phyloP scores from a whole-genome alignment of 2,888 invertebrate species.

The Cremastinae sp. region DNA sequence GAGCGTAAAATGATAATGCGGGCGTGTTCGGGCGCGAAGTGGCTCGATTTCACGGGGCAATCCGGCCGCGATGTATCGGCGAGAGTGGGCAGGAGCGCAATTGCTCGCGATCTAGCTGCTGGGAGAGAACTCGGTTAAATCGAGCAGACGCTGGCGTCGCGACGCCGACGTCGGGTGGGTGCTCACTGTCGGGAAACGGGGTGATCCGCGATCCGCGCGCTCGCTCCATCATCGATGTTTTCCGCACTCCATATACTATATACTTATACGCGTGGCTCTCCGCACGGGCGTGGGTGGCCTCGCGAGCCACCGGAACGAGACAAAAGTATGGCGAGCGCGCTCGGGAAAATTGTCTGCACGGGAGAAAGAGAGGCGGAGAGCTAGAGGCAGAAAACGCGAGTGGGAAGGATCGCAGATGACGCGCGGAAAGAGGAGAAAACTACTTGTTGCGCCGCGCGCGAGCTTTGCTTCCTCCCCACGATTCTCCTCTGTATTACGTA shows the following conservation, averaged over 20 bases:
- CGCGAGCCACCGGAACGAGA: constrained; percentile 29
- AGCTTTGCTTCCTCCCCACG: constrained; percentile 68
- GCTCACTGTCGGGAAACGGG: constrained; percentile 33
- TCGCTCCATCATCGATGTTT: constrained; percentile 53
- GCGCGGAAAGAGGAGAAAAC: constrained; percentile 67
- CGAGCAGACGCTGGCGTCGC: constrained; percentile 77
- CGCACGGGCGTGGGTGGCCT: constrained; percentile 34
- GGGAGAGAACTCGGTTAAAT: constrained; percentile 65
- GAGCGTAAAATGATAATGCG: too few species aligned
- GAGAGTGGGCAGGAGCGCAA: constrained; percentile 21
- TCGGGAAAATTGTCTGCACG: constrained; percentile 54
- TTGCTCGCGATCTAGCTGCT: constrained; percentile 26
- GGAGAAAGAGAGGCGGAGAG: constrained; percentile 43
- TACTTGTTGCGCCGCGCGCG: constrained; percentile 76
- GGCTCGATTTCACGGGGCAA: background rate
- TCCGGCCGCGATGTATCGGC: background rate
- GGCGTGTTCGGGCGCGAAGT: too few species aligned
- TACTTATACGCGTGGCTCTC: constrained; percentile 8
- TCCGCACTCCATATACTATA: constrained; percentile 16
- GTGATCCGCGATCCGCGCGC: constrained; percentile 36
- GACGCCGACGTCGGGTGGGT: constrained; percentile 64
- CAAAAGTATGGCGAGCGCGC: constrained; percentile 25
- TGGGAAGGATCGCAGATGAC: constrained; percentile 56
- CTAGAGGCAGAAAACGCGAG: constrained; percentile 47
- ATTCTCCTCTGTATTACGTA: constrained; percentile 43